Evolutionary conservation across 2,888 invertebrate species (phyloP).

Genomic region (Pristionchus mayeri): DNA sequence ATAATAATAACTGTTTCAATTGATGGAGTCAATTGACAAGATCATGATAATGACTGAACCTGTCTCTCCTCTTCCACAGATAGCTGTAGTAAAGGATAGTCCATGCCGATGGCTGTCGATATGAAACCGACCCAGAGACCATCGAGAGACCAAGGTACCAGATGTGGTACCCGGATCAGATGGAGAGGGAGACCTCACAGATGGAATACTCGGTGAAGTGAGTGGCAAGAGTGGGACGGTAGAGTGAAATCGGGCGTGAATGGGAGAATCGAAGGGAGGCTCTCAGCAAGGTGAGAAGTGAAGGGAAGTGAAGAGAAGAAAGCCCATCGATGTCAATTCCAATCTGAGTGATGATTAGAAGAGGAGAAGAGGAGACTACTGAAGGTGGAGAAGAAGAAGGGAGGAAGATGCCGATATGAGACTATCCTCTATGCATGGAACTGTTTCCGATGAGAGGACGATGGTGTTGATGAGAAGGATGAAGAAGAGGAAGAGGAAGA

Average conservation of each 20-base stretch:
- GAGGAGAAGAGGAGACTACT: not conserved
- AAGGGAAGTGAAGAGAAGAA: not conserved
- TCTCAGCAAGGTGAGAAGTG: not conserved
- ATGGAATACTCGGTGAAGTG: not conserved
- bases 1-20: no score
- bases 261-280: not conserved
- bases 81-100: constrained; percentile 73
- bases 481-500: constrained; percentile 5
- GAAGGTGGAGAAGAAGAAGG: not conserved
- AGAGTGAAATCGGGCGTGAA: constrained; percentile 16
- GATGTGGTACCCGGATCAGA: not conserved
- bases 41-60: no score
- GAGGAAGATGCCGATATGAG: not conserved
- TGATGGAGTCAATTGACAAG: no score
- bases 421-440: constrained; percentile 13
- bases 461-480: not conserved
- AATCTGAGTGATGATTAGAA: not conserved
- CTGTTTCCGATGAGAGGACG: not conserved
- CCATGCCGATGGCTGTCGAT: constrained; percentile 68
- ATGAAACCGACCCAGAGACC: constrained; percentile 56
- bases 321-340: not conserved
- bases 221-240: not conserved
- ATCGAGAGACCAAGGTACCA: not conserved
- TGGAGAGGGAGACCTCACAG: not conserved
- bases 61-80: constrained; percentile 74